Base-by-base conservation (phyloP, 2,888 invertebrate genomes). In the Parascotia fuliginaria region DNA sequence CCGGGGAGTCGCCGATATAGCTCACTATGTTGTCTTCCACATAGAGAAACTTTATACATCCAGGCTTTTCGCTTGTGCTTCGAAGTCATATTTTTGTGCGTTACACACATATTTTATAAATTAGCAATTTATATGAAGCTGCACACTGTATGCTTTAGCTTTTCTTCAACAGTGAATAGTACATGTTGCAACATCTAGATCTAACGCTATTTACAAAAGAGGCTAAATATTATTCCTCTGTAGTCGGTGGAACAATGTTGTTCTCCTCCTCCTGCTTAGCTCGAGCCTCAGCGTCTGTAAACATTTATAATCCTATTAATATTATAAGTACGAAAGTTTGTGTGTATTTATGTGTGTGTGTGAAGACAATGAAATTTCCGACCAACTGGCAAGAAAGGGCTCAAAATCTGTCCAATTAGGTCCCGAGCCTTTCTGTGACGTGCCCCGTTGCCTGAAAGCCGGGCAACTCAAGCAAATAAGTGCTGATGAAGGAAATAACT, bases 171-270 rank as follows among this genome's bases (percentile, higher is more conserved):
- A 91, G 64, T 55, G 89, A 83, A 67, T 83, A 77, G 63, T 87
- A 84, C 81, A 90, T 83, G 71, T 81, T 87, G 78, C 77, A 82
- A 79, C 90, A 91, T 72, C 85, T 86, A 75, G 81, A 80, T 77
- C 76, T 89, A 77, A 91, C 81, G 68, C 82, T 91, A 90, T 91
- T 86, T 90, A 91, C 91, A 90, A 91, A 75, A 65, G 86, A 80
- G 87, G 90, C 91, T 81, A 92, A 87, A 90, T 91, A 91, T 89
- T 92, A 92, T 92, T 92, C 92, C 74, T 92, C 92, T 65, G 89
- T 73, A 39, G 81, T 70, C 27, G 83, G 76, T 29, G 85, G 79
- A 7, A 77, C 70, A 27, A 70, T 77, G 69, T 75, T 81, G 70
- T 68, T 81, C 72, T 88, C 91, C 64, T 87, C 88, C 47, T 92